phyloP scores from a whole-genome alignment of 2,797 vertebrate genomes.

The Spinus olivaceus region DNA sequence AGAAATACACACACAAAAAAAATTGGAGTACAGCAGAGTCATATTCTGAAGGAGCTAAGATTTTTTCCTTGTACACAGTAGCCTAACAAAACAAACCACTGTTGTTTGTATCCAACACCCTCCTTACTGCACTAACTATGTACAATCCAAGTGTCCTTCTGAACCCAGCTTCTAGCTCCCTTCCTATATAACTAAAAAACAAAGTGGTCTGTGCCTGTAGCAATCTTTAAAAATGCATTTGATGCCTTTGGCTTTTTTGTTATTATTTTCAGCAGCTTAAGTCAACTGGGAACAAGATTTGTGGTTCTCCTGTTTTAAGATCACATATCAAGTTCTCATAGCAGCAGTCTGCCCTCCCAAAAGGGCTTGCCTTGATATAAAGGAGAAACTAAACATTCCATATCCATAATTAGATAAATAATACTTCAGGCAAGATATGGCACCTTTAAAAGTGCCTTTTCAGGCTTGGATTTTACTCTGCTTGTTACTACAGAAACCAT shows the following conservation, averaged over 20 bases:
- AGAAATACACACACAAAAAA: slow-evolving; percentile 11
- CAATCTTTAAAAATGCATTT: slow-evolving; percentile 59
- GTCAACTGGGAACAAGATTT: slow-evolving; percentile 42
- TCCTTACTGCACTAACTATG: neutral
- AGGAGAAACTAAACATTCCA: slow-evolving; percentile 45
- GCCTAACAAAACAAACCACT: neutral
- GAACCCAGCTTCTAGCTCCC: neutral
- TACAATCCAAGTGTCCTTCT: neutral
- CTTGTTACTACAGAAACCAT: slow-evolving; percentile 73
- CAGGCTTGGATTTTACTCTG: slow-evolving; percentile 71
- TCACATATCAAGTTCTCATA: neutral
- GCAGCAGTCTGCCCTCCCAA: slow-evolving; percentile 6
- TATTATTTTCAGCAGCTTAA: slow-evolving; percentile 62
- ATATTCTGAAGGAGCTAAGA: neutral
- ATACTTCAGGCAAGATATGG: slow-evolving; percentile 67
- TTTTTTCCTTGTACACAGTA: neutral
- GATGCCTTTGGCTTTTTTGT: slow-evolving; percentile 35
- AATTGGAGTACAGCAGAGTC: slow-evolving; percentile 5
- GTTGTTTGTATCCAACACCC: neutral
- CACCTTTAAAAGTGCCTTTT: slow-evolving; percentile 76
- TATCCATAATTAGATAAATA: slow-evolving; percentile 67
- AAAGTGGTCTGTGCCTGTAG: slow-evolving; percentile 33
- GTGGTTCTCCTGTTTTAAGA: slow-evolving; percentile 27
- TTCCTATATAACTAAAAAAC: slow-evolving; percentile 12
- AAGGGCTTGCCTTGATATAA: slow-evolving; percentile 22